Evolutionary conservation across 2,888 invertebrate genomes (phyloP).

Genomic region (Tetragnatha montana): DNA sequence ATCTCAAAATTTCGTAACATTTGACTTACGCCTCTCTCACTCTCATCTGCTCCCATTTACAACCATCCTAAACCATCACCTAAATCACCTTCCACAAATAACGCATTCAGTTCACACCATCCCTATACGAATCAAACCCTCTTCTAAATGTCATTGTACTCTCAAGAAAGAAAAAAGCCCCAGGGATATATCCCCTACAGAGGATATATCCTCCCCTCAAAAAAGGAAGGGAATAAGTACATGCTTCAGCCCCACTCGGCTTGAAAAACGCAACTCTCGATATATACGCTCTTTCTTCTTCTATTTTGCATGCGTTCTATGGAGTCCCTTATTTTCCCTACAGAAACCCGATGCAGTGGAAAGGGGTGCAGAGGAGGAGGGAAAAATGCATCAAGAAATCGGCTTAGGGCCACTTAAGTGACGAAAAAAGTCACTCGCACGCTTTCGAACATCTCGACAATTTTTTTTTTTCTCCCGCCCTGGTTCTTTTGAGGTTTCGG

Average conservation of each 20-base stretch:
- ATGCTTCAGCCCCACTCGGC: constrained; percentile 2
- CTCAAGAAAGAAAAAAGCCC: too few relatives aligned
- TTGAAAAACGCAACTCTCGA: background rate
- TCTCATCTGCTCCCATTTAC: background rate
- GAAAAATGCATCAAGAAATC: constrained; percentile 8
- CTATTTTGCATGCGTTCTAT: constrained; percentile 19
- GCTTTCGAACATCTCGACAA: background rate
- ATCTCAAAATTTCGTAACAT: too few relatives aligned
- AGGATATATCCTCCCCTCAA: background rate
- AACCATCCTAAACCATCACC: background rate
- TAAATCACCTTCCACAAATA: constrained; percentile 15
- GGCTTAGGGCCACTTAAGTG: constrained; percentile 26
- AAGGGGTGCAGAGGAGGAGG: background rate
- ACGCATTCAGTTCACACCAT: too few relatives aligned
- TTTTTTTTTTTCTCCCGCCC: background rate
- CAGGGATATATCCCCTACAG: background rate
- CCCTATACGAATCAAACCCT: too few relatives aligned
- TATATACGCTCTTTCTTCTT: background rate
- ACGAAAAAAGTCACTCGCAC: constrained; percentile 2
- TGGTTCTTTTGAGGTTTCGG: background rate
- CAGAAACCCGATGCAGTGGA: background rate
- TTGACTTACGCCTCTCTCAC: background rate
- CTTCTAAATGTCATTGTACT: too few relatives aligned
- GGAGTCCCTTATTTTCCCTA: constrained; percentile 9
- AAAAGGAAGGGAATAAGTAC: constrained; percentile 21